Evolutionary conservation across 2,888 invertebrate genomes (phyloP), one percentile per base, ranked within the genome.

Genomic region (Dynastes maya): DNA sequence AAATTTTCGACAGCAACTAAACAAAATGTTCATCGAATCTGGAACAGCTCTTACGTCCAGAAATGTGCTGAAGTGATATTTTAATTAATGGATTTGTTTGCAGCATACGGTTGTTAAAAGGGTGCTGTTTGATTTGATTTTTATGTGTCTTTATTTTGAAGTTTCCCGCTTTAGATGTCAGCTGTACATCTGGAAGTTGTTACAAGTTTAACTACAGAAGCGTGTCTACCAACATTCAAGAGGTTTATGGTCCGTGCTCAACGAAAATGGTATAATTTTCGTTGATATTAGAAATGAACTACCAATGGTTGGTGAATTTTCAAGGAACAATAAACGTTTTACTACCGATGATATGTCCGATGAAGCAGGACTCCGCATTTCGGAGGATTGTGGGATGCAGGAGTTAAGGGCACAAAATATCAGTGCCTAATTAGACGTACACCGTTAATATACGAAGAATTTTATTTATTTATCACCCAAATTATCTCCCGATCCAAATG

Each of bases 221-320:
- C 67, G 9, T 81, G 81, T 55, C 9, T 81, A 22, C 29, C 71
- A 22, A 51, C 65, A 4, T 64, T 82, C 29, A 68, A 67, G 16
- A 32, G 81, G 37, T 81, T 82, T 76, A 51, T 78, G 1, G 70
- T 79, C 9, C 32, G 80, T 82, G 2, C 77, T 80, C 51, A 78
- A 71, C n/a, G 80, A 82, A 55, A 80, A 82, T 68, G 82, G 77
- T 32, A 78, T 67, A 11, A 81, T 78, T 51, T 84, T 84, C 61
- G 80, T 82, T 6, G 82, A 80, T 3, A 81, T 82, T n/a, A 74
- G 67, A 16, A 80, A 71, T 9, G 80, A 80, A 70, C 58, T 80
- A 53, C n/a, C n/a, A 13, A 11, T 13, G n/a, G 9, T 51, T 13
- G 53, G 53, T 53, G 53, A 16, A 53, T n/a, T 11, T 53, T 16